phyloP scores from a whole-genome alignment of 2,797 vertebrate species.

The Mastacembelus armatus region DNA sequence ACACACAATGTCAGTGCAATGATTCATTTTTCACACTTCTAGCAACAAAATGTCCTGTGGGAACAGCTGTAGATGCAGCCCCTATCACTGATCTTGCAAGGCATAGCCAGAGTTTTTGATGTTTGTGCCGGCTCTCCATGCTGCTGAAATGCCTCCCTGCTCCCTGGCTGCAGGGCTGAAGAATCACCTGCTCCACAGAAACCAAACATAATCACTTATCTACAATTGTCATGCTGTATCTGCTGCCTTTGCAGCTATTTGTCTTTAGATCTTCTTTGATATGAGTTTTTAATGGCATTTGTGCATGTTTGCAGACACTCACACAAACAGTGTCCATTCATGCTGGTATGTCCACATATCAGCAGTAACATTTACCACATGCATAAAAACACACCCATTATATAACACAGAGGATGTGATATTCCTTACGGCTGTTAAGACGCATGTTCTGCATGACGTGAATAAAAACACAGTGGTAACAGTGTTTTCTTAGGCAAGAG shows the following conservation, averaged over 20 bases:
- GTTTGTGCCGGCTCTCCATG: conserved; percentile 54
- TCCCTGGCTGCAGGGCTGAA: conserved; percentile 53
- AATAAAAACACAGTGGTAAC: neutral
- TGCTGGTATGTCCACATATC: neutral
- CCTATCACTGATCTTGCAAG: conserved; percentile 72
- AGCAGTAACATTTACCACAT: neutral
- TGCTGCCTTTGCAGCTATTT: conserved; percentile 58
- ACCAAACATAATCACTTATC: conserved; percentile 78
- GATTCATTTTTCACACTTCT: conserved; percentile 69
- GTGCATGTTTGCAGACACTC: conserved; percentile 15
- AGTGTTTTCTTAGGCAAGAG: conserved; percentile 2
- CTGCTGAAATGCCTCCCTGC: conserved; percentile 38
- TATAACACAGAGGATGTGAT: neutral
- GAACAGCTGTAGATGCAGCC: conserved; percentile 67
- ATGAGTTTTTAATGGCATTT: conserved; percentile 35
- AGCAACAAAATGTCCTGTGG: conserved; percentile 64
- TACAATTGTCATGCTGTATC: conserved; percentile 59
- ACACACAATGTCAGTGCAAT: conserved; percentile 36
- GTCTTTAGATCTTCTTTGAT: conserved; percentile 62
- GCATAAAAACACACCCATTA: too few species aligned
- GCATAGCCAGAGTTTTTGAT: conserved; percentile 66
- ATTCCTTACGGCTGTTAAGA: conserved; percentile 28
- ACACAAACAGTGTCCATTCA: conserved; percentile 8
- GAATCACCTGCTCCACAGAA: conserved; percentile 70
- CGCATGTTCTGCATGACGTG: conserved; percentile 2